Base-by-base conservation (phyloP, 2,797 vertebrate species). In the Luscinia megarhynchos region DNA sequence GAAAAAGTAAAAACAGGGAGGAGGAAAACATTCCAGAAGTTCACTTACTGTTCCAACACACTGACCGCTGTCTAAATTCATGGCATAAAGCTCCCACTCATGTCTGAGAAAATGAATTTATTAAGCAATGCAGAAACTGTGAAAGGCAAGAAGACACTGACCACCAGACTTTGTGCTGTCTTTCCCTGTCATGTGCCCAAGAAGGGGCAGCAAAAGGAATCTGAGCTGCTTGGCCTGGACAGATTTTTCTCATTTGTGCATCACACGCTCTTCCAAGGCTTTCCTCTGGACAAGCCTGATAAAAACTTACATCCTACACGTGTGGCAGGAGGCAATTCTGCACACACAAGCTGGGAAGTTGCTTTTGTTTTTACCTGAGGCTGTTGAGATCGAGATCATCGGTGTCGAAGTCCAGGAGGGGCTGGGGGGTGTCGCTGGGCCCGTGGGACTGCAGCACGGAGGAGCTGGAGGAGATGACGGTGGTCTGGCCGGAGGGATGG, bases 391-490 rank as follows among this genome's bases (percentile, higher is more conserved):
- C 99, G 61, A 99, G 98, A 95, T 99, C 99, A 27, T 99, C 99
- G 0, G 99, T 99, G 97, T 99, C 99, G 5, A 99, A 99, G 97
- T 99, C 99, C 92, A 99, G 96, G 14, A 99, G 99, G 3, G 99
- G 99, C 97, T 99, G 99, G 1, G 99, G 99, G 59, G 98, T 98
- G 68, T 99, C 99, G 7, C 97, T 98, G 8, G 99, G 99, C 17
- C 99, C 99, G 12, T 99, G 99, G 14, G 99, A 99, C 97, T 99
- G 99, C 73, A 99, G 98, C 94, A 99, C 99, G 0, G 99, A 99
- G 30, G 99, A 99, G 32, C 99, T 99, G 75, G 99, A 99, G 14
- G 99, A 99, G 95, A 99, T 99, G 94, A 99, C 98, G 0, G 99
- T 99, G 67, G 99, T 99, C 96, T 99, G 99, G 89, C 99, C 99